phyloP scores from a whole-genome alignment of 2,888 invertebrate genomes.

The Eubasilissa splendida region DNA sequence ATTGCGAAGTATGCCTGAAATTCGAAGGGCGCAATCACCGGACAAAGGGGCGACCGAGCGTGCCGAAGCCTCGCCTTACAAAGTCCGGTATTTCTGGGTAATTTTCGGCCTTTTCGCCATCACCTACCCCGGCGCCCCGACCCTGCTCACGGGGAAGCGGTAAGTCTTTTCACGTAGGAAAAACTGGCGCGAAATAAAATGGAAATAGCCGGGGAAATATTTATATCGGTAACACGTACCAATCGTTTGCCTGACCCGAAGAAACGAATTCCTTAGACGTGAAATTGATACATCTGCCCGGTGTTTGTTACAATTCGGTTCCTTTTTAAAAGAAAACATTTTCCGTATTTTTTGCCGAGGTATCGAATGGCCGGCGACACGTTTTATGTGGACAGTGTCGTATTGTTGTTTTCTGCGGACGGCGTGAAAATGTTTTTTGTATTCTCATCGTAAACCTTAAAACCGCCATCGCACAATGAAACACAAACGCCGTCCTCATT shows the following conservation, averaged over 20 bases:
- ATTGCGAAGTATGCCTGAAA: background rate
- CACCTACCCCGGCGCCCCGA: constrained; percentile 23
- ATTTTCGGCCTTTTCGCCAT: constrained; percentile 33
- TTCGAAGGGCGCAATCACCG: constrained; percentile 32
- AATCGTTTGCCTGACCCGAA: constrained; percentile 56
- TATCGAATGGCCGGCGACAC: constrained; percentile 46
- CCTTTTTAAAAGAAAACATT: constrained; percentile 45
- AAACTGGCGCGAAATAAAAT: constrained; percentile 52
- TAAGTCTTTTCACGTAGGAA: constrained; percentile 51
- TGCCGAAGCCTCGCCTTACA: constrained; percentile 15
- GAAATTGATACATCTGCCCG: constrained; percentile 56
- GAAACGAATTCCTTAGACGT: constrained; percentile 56
- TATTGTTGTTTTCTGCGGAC: background rate
- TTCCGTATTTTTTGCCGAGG: constrained; percentile 36
- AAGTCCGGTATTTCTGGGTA: constrained; percentile 26
- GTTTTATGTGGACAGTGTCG: constrained; percentile 30
- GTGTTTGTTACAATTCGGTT: constrained; percentile 48
- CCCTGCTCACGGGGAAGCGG: background rate
- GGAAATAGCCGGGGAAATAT: constrained; percentile 51
- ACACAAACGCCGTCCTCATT: too few relatives aligned
- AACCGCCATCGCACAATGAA: background rate
- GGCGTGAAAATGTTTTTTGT: background rate
- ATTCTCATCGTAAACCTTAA: too few relatives aligned
- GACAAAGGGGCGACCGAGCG: constrained; percentile 23
- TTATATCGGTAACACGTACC: constrained; percentile 55